These are phyloP conservation scores for Ctenoplectra terminalis DNA, from an alignment of 1,140 invertebrate species.

Conservation along the genomic window DNA sequence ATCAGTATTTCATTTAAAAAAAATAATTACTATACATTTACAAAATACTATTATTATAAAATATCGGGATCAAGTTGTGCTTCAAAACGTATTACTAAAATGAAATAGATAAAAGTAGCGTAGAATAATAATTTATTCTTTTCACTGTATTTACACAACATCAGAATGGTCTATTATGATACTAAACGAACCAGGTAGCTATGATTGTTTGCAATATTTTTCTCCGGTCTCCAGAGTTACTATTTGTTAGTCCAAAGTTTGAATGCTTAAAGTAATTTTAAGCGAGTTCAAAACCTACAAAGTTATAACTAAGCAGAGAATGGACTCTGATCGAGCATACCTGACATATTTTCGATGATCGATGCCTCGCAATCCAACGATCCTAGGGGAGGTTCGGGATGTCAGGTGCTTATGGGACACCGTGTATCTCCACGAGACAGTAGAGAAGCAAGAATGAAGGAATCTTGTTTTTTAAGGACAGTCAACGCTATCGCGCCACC, in stretches of 20 bases:
- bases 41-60: no score
- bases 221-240: no score
- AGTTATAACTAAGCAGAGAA: slow-evolving; percentile 11
- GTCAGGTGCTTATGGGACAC: slow-evolving; percentile 66
- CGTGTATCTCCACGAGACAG: slow-evolving; percentile 48
- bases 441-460: slow-evolving; percentile 36
- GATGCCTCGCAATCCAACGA: slow-evolving; percentile 56
- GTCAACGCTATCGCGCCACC: slow-evolving; percentile 55
- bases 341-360: slow-evolving; percentile 69
- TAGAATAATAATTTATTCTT: no score
- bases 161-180: no score
- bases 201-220: no score
- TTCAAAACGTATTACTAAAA: no score
- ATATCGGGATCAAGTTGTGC: no score
- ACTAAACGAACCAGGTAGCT: no score
- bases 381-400: slow-evolving; percentile 53
- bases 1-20: no score
- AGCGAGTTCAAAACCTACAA: slow-evolving; percentile 9
- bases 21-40: no score
- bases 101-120: no score
- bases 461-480: slow-evolving; percentile 63
- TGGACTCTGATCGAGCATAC: slow-evolving; percentile 43
- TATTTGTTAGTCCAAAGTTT: neutral
- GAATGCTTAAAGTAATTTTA: neutral
- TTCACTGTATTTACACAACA: no score